phyloP scores from a whole-genome alignment of 2,888 invertebrate genomes.

The Sphaeridia pumilis region DNA sequence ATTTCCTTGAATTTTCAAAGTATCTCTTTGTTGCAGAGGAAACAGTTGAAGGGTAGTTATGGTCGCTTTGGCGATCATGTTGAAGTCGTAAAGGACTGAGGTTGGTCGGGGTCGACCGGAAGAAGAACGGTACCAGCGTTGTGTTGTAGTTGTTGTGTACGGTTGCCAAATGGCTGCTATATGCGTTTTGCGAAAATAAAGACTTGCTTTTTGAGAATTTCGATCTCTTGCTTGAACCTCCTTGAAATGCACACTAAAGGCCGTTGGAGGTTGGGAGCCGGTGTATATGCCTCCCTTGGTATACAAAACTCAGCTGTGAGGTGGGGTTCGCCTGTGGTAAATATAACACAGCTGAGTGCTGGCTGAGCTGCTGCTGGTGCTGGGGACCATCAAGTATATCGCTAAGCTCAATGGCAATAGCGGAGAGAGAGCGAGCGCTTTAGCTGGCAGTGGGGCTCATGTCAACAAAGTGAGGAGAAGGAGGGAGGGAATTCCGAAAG shows the following conservation, averaged over 20 bases:
- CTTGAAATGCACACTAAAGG: constrained; percentile 2
- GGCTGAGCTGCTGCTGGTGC: neutral
- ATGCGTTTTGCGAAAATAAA: neutral
- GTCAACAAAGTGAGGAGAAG: neutral
- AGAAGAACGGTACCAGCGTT: no score
- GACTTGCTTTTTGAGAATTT: neutral
- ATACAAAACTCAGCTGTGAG: no score
- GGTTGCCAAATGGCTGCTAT: neutral
- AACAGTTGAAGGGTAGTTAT: no score
- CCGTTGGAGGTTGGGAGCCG: neutral
- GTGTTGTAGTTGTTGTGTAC: no score
- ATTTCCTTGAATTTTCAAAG: no score
- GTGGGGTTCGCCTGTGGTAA: no score
- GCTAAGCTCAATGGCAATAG: no score
- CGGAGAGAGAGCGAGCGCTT: neutral
- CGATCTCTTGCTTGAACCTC: neutral
- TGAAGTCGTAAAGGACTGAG: no score
- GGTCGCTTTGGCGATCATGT: no score
- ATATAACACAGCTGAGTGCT: no score
- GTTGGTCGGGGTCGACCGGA: no score
- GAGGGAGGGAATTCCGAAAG: constrained; percentile 3
- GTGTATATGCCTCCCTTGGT: neutral
- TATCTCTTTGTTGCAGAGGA: no score
- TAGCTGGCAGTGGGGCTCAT: neutral
- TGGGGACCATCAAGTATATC: neutral